Evolutionary conservation across 64 coral and sea anemone species (phyloP).

Genomic region (Actinia equina): DNA sequence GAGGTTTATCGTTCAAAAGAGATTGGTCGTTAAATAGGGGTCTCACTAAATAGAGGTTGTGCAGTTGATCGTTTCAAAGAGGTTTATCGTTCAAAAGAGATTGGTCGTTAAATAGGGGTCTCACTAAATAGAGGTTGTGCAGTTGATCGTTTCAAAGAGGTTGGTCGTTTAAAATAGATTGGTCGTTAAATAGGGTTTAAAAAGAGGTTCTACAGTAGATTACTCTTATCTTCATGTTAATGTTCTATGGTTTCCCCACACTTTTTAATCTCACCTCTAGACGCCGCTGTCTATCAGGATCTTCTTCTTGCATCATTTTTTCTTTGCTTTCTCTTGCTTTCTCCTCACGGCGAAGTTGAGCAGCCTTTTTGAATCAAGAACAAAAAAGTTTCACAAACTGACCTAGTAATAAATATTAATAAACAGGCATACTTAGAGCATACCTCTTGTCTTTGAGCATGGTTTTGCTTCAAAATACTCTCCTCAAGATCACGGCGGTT

Average conservation of each 20-base stretch:
- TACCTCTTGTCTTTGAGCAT: conserved; percentile 92
- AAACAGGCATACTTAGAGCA: not conserved
- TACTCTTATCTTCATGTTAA: too few relatives aligned
- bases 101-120: too few relatives aligned
- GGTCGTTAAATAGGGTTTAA: too few relatives aligned
- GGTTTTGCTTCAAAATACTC: conserved; percentile 79
- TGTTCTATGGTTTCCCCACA: not conserved
- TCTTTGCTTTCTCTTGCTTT: conserved; percentile 91
- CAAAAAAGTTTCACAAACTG: not conserved
- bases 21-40: too few relatives aligned
- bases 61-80: too few relatives aligned
- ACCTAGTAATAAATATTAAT: not conserved
- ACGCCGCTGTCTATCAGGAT: conserved; percentile 85
- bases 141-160: too few relatives aligned
- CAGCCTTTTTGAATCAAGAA: conserved; percentile 49
- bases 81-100: too few relatives aligned
- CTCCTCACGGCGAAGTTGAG: conserved; percentile 94
- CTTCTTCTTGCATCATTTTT: conserved; percentile 96
- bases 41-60: too few relatives aligned
- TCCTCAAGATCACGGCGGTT: conserved; percentile 95
- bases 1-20: too few relatives aligned
- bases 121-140: too few relatives aligned
- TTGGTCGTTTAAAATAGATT: too few relatives aligned
- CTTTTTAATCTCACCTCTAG: conserved; percentile 56
- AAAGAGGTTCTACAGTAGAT: too few relatives aligned